Percentiles rank a stretch among this genome's conserved stretches.
Conservation (phyloP, 2,113 vertebrate species). For the Balaeniceps rex region DNA sequence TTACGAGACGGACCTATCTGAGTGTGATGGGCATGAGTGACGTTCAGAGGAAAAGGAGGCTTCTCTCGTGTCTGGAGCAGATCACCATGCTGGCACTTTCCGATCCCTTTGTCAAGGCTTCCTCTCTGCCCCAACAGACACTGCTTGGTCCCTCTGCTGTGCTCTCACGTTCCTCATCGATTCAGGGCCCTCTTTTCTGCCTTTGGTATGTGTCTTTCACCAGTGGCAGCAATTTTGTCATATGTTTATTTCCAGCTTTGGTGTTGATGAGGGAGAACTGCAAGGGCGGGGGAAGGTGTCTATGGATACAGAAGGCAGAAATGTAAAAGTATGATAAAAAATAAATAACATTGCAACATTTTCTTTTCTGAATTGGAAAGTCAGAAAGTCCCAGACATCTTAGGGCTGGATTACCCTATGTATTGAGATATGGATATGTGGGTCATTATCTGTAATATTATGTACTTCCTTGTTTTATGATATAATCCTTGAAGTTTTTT, state of each 20-base stretch:
- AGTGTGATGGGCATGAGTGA: background rate
- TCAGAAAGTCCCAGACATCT: background rate
- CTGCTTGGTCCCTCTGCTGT: background rate
- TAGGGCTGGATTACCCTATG: background rate
- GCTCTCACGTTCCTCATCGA: background rate
- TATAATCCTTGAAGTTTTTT: background rate
- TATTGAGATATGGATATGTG: background rate
- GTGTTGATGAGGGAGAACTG: background rate
- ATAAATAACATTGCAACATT: background rate
- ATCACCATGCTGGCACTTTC: rapidly evolving
- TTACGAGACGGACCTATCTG: background rate
- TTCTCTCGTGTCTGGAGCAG: background rate
- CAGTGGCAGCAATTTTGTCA: background rate
- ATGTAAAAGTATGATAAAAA: background rate
- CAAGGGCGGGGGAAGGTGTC: background rate
- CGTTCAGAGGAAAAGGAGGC: background rate
- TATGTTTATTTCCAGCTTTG: background rate
- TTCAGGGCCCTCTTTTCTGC: background rate
- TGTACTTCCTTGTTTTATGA: background rate
- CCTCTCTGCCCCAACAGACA: too few species aligned
- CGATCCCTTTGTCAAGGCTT: background rate
- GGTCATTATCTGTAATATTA: background rate
- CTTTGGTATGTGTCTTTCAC: background rate
- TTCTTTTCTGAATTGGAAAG: background rate
- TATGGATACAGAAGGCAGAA: background rate